phyloP scores from a whole-genome alignment of 2,113 vertebrate genomes.

The Pomatorhinus ruficollis region DNA sequence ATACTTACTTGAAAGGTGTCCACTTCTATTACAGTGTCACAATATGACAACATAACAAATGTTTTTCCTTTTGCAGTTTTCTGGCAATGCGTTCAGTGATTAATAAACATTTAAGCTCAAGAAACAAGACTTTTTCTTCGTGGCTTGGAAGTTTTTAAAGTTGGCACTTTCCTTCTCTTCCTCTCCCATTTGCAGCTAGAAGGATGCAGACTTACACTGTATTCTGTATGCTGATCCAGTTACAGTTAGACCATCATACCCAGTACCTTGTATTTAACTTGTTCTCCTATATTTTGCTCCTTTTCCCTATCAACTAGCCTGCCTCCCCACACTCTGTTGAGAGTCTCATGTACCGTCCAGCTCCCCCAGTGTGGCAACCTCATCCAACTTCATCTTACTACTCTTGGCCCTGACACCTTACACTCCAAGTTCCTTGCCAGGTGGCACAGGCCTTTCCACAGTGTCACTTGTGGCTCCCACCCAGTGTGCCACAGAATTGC shows the following conservation, averaged over 20 bases:
- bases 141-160: neutral
- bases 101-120: neutral
- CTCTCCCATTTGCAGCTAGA: neutral
- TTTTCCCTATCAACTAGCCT: neutral
- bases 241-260: neutral
- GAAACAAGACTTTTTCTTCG: neutral
- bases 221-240: neutral
- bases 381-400: neutral
- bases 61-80: neutral
- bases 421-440: neutral
- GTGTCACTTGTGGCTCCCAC: neutral
- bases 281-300: neutral
- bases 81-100: neutral
- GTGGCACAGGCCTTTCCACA: neutral
- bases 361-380: neutral
- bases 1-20: neutral
- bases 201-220: neutral
- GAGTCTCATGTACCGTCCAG: neutral
- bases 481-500: accelerated
- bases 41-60: neutral
- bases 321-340: neutral
- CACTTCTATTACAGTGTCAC: neutral
- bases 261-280: neutral
- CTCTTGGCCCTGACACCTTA: neutral
- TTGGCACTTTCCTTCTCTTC: neutral